Evolutionary conservation across 2,113 vertebrate genomes (phyloP), one percentile per base, ranked within the genome.

Genomic region (Crypturellus undulatus): DNA sequence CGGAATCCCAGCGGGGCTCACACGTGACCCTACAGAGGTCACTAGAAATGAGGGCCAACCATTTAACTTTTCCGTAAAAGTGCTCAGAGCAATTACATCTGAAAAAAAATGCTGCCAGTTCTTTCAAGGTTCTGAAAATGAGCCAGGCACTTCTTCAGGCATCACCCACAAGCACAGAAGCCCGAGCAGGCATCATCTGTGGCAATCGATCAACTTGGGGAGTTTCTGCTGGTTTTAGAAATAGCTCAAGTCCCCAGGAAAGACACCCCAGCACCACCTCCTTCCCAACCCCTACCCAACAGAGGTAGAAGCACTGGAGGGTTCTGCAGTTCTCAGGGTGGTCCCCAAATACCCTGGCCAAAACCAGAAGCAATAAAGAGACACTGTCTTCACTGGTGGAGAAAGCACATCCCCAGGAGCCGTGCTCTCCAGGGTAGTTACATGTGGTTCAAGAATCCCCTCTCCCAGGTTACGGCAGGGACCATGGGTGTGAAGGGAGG

Each of bases 1-100:
- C 54, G 34, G 42, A 92, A 91, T 63, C 49, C 85, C 65, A n/a
- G 83, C 60, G 56, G 88, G 60, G 51, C 42, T 87, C 85, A 78
- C 32, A 47, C 52, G 78, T 75, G 38, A 62, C 72, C 69, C 89
- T 36, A 40, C 18, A 76, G 65, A 89, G 25, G 51, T 77, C n/a
- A 89, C 65, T 59, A 92, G 77, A 65, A 69, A n/a, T 56, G 65
- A 83, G 71, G 40, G 38, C 47, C 42, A 70, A 8, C 22, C 36
- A 45, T 68, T 67, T 73, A 84, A 80, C 68, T 83, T 56, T 25
- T 76, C 47, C 51, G 63, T 82, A 90, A 88, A 80, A 1, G 3
- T n/a, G 49, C 63, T 79, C 71, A 38, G 36, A 84, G 58, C 71
- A 80, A 84, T 84, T 73, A 95, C 32, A 72, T 58, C 32, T 76